Evolutionary conservation across 2,113 vertebrate species (phyloP).

Genomic region (Choloepus hoffmanni): DNA sequence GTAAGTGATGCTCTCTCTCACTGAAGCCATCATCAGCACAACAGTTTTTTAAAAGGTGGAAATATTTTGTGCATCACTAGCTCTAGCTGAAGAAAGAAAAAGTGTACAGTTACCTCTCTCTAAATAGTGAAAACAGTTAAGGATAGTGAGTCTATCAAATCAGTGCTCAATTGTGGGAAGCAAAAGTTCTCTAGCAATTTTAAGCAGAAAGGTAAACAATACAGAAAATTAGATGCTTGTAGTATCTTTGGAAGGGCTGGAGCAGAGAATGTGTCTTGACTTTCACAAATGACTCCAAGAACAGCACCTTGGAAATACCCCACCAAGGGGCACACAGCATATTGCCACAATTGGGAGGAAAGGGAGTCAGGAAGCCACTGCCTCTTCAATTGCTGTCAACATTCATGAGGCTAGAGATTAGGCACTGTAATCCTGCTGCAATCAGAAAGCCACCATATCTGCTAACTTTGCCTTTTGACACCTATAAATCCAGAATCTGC

Average conservation of each 20-base stretch:
- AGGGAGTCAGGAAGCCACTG: not conserved
- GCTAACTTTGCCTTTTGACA: not conserved
- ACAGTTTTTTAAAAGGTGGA: conserved; percentile 22
- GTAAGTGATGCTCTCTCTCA: not conserved
- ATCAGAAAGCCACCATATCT: not conserved
- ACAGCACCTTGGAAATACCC: not conserved
- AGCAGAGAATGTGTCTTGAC: not conserved
- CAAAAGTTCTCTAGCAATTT: not conserved
- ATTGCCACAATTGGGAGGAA: not conserved
- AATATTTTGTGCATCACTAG: not conserved
- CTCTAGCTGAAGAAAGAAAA: conserved; percentile 12
- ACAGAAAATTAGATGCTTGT: not conserved
- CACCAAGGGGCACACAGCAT: not conserved
- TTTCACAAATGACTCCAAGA: not conserved
- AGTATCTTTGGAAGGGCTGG: not conserved
- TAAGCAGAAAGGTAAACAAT: conserved; percentile 18
- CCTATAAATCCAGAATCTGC: not conserved
- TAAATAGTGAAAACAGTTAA: conserved; percentile 27
- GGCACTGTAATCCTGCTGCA: not conserved
- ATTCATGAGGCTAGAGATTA: not conserved
- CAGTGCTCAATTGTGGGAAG: not conserved
- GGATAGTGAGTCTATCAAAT: not conserved
- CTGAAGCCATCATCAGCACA: not conserved
- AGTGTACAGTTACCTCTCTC: not conserved
- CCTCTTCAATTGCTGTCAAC: not conserved